Percentiles rank a stretch among this genome's conserved stretches.
Conservation (phyloP, 2,113 vertebrate genomes). For the Pongo abelii region DNA sequence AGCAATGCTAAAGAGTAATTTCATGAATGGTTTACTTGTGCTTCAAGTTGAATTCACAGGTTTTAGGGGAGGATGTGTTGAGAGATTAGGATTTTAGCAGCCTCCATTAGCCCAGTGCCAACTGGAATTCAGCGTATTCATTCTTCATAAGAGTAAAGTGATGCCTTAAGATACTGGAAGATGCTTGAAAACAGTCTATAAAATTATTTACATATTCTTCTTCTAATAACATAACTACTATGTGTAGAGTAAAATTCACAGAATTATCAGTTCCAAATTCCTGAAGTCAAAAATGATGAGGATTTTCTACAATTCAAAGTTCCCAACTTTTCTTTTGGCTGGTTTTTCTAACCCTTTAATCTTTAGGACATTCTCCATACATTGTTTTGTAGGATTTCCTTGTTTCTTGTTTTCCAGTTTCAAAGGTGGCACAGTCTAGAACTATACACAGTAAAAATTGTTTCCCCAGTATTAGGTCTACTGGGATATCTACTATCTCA, state of each 20-base stretch:
- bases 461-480: background rate
- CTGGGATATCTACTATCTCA: background rate
- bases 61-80: background rate
- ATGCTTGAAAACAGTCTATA: background rate
- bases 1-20: background rate
- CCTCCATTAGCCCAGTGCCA: background rate
- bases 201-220: background rate
- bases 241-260: background rate
- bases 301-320: background rate
- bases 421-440: background rate
- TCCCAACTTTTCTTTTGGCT: background rate
- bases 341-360: background rate
- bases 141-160: background rate
- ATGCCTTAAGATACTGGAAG: background rate
- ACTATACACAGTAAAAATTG: background rate
- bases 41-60: background rate
- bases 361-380: background rate
- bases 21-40: background rate
- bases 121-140: background rate
- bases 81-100: background rate
- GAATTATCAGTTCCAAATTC: background rate
- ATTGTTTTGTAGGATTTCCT: background rate
- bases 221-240: background rate
- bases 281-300: background rate
- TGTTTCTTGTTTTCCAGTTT: background rate